phyloP scores from a whole-genome alignment of 1,140 invertebrate genomes.

The Kradibia gibbosae region DNA sequence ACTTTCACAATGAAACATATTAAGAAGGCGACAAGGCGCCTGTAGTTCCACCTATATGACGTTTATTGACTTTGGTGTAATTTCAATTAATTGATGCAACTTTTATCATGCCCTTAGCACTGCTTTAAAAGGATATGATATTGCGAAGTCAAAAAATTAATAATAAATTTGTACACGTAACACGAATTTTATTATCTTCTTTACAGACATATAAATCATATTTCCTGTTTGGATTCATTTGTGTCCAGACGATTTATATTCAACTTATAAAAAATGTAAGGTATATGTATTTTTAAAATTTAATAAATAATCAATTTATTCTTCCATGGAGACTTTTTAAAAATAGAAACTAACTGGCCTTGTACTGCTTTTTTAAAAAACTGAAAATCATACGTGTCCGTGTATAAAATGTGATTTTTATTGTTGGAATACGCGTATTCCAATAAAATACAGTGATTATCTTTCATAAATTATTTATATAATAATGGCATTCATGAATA shows the following conservation, averaged over 20 bases:
- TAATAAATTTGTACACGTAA: background rate
- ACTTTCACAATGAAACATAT: conserved; percentile 38
- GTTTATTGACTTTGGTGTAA: conserved; percentile 24
- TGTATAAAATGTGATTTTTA: background rate
- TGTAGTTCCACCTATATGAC: background rate
- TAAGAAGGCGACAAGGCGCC: background rate
- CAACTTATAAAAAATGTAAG: background rate
- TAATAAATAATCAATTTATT: background rate
- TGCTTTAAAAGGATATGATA: background rate
- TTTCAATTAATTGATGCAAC: conserved; percentile 26
- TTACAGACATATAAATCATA: too few relatives aligned
- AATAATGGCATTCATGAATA: background rate
- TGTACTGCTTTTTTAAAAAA: background rate
- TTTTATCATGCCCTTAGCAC: background rate
- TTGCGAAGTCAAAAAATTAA: background rate
- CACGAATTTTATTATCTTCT: background rate
- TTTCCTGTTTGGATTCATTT: too few relatives aligned
- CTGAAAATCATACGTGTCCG: background rate
- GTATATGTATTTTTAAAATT: background rate
- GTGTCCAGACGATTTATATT: too few relatives aligned
- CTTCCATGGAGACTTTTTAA: background rate
- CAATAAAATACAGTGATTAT: background rate
- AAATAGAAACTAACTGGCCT: background rate
- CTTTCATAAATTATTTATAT: background rate
- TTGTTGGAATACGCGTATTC: background rate